Base-by-base conservation (phyloP, 1,140 invertebrate genomes). In the Littorina saxatilis region DNA sequence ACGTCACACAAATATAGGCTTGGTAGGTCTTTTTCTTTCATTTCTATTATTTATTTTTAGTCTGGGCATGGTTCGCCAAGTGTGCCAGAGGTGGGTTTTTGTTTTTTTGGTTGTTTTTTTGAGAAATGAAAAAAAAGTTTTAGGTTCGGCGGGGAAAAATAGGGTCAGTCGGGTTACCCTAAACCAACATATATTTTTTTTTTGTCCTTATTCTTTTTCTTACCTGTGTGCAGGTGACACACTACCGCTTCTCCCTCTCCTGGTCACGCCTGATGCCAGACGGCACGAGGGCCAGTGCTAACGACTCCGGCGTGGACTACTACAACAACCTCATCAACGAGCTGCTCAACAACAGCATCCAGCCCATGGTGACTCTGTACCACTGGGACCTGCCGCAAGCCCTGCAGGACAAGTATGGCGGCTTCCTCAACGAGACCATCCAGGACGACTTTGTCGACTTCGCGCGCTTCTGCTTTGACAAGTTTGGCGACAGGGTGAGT, bases 381-480 rank as follows among this genome's bases (percentile, higher is more conserved):
- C 93, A 94, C 84, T 93, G 92, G 92, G 93, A 94, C 81, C 83
- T 92, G 63, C 91, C 93, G 2, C 92, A 92, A 81, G 87, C 86
- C 40, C 88, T 94, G 11, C 86, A 93, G 68, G 89, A 79, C 80
- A 15, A 93, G 90, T 66, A 74, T 3, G 93, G 91, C 37, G 94
- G 94, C 4, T 94, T 94, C 93, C 82, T 91, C 0, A 94, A 94
- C 84, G 86, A 92, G 3, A 50, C 91, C 1, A 92, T 94, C n/a
- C 88, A 90, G 0, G 90, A 93, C 27, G 93, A 92, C 81, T 94
- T 95, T 82, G 88, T 90, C 50, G 89, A 91, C 63, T 93, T 92
- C 82, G 91, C 93, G 20, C 72, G 84, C 9, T 50, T 90, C 3
- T 91, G 91, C 50, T 93, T 92, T 79, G 32, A 88, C 47, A 61